phyloP scores from a whole-genome alignment of 2,797 vertebrate species.

The Anableps anableps region DNA sequence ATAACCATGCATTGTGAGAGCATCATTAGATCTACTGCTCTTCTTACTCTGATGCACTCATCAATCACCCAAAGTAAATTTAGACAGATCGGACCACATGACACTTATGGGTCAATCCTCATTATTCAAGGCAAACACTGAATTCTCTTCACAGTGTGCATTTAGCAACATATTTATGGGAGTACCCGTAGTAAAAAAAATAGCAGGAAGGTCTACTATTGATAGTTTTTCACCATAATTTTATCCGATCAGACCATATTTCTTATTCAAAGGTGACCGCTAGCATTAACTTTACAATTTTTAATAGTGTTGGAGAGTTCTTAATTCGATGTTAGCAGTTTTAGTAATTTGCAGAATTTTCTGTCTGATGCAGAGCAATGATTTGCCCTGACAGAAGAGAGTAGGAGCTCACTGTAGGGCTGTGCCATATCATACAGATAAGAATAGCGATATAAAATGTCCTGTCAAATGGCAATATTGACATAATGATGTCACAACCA shows the following conservation, averaged over 20 bases:
- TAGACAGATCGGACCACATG: not conserved
- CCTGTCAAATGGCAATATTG: not conserved
- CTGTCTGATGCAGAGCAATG: not conserved
- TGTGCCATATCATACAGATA: not conserved
- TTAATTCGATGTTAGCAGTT: not conserved
- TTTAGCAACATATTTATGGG: not conserved
- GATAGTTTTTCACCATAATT: not conserved
- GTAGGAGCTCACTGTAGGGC: not conserved
- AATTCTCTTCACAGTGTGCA: not conserved
- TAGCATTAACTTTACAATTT: not conserved
- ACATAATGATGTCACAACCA: not conserved
- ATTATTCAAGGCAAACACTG: not conserved
- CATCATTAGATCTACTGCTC: not conserved
- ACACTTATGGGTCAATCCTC: not conserved
- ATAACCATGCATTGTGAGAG: not conserved
- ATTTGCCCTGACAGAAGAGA: not conserved
- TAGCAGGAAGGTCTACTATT: not conserved
- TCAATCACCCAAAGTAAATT: not conserved
- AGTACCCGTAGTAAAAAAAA: not conserved
- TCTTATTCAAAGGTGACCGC: not conserved
- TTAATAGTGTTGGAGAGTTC: not conserved
- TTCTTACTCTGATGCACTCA: not conserved
- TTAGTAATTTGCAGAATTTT: not conserved
- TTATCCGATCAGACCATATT: not conserved
- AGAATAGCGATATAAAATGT: not conserved